Evolutionary conservation across 1,140 invertebrate species (phyloP).

Genomic region (Drosophila arizonae): DNA sequence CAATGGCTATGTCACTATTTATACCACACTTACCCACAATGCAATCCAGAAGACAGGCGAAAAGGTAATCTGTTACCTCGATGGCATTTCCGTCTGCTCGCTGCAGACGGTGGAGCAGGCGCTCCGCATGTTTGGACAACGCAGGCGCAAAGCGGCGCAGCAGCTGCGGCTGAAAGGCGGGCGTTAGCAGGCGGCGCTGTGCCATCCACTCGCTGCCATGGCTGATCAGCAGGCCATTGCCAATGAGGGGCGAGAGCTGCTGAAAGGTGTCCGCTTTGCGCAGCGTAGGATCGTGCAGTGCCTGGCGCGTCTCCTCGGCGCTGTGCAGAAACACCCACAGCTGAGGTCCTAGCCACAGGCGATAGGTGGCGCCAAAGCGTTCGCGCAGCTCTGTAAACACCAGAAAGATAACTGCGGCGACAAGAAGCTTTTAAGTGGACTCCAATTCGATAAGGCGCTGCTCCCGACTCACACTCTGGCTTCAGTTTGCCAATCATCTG

Average conservation of each 20-base stretch:
- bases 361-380: constrained; percentile 60
- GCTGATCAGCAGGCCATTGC: constrained; percentile 72
- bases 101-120: constrained; percentile 45
- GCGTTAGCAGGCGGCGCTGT: constrained; percentile 65
- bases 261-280: constrained; percentile 64
- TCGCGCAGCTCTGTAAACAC: constrained; percentile 59
- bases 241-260: constrained; percentile 64
- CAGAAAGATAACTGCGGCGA: constrained; percentile 62
- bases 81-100: constrained; percentile 18
- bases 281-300: constrained; percentile 61
- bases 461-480: constrained; percentile 68
- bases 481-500: constrained; percentile 74
- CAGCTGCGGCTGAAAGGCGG: constrained; percentile 65
- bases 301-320: constrained; percentile 69
- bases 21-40: constrained; percentile 62
- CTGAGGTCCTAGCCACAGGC: constrained; percentile 71
- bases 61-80: constrained; percentile 67
- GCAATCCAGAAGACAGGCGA: constrained; percentile 70
- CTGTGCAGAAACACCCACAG: constrained; percentile 75
- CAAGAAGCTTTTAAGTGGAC: neutral
- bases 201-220: constrained; percentile 61
- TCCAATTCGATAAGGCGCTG: no score
- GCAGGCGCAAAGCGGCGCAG: constrained; percentile 47
- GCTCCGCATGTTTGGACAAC: constrained; percentile 52
- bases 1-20: no score